Percentiles rank a stretch among this genome's conserved stretches.
Conservation (phyloP, 2,888 invertebrate genomes). For the Conistra vaccinii region DNA sequence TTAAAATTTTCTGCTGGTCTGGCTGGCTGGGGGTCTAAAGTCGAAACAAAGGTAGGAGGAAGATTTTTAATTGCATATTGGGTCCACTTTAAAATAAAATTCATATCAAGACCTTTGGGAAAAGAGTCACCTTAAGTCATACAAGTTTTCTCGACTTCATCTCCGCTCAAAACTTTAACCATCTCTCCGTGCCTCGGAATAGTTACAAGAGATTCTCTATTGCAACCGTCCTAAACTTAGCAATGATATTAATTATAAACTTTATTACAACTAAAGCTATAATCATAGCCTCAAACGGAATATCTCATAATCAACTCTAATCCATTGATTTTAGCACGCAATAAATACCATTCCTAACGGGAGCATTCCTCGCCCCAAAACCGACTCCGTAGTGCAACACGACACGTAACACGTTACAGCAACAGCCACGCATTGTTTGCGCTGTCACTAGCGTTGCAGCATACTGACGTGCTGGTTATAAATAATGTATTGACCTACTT, state of each 20-base stretch:
- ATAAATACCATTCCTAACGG: constrained; percentile 14
- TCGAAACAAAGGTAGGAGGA: not conserved
- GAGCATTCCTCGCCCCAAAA: not conserved
- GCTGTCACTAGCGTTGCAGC: constrained; percentile 67
- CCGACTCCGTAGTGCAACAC: constrained; percentile 15
- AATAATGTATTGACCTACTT: constrained; percentile 88
- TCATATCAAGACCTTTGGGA: not conserved
- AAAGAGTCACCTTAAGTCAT: not conserved
- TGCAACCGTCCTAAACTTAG: not conserved
- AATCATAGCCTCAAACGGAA: not conserved
- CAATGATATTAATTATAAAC: constrained; percentile 1
- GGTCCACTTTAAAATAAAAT: constrained; percentile 24
- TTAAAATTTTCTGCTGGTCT: not conserved
- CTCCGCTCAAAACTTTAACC: not conserved
- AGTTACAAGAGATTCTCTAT: not conserved
- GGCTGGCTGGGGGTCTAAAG: not conserved
- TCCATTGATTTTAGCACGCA: constrained; percentile 1
- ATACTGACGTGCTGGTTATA: constrained; percentile 81
- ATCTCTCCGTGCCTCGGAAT: not conserved
- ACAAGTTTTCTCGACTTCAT: not conserved
- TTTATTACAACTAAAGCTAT: not conserved
- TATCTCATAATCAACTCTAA: constrained; percentile 7
- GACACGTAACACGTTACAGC: constrained; percentile 43
- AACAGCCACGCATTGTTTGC: constrained; percentile 58
- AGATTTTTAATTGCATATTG: constrained; percentile 18